Evolutionary conservation across 2,113 vertebrate genomes (phyloP), one percentile per base, ranked within the genome.

Genomic region (Planiliza haematocheilus): DNA sequence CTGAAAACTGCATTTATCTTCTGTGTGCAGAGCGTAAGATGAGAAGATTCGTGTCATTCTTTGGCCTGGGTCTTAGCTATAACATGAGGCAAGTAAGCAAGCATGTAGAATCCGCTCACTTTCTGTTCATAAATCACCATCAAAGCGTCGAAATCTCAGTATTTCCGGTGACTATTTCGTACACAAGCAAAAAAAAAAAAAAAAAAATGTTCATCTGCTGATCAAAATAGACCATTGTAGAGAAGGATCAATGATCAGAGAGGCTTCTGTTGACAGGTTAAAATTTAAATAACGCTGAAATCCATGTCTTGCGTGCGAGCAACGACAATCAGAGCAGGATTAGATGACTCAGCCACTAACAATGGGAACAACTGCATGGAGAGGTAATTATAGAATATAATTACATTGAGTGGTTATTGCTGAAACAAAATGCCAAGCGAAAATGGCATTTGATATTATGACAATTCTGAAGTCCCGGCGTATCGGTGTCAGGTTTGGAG

Each of bases 1-100:
- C 52, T 10, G 4, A 59, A 74, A 75, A 42, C 45, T 55, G 41
- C 30, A 17, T 20, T 43, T 52, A 37, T 63, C n/a, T 71, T 42
- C 20, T 7, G 8, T 18, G 46, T 49, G 46, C 41, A 14, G 12
- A n/a, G 43, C 16, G 17, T 50, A 12, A 21, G 45, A 17, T 48
- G 45, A 48, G n/a, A 17, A 48, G n/a, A 20, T 9, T 20, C 8
- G 10, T 49, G 46, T 49, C 17, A n/a, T 7, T 45, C 43, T 16
- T 14, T 16, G 16, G 14, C 2, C 14, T 49, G 48, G 18, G 48
- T 12, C 8, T 21, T 20, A 20, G 11, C 9, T 21, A 20, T 20
- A 30, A 5, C 24, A 5, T 5, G 24, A 30, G 24, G 24, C 24
- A 30, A 30, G 24, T 30, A 30, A 30, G 24, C 24, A 30, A 30